Base-by-base conservation (phyloP, 2,888 invertebrate genomes). In the Chouioia cunea region DNA sequence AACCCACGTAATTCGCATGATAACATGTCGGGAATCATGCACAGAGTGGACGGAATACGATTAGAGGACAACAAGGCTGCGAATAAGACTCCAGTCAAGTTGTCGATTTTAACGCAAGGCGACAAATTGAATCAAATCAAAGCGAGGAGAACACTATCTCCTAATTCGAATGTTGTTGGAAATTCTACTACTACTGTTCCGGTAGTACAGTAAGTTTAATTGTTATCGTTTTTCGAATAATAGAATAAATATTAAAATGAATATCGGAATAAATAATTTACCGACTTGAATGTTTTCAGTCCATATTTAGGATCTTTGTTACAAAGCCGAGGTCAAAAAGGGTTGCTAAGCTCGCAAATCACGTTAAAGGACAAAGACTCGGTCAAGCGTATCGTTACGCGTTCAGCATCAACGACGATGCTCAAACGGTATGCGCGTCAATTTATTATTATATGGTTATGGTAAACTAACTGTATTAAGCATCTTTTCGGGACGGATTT, bases 71-170 rank as follows among this genome's bases (percentile, higher is more conserved):
- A 79, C 3, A 70, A 59, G 47, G 56, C 62, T 20, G 59, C 64
- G 4, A 70, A 43, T 8, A 27, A 68, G 46, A 73, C 74, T 12
- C 77, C 78, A 23, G 75, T 78, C 18, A 77, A 74, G 62, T 73
- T 76, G 52, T 67, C 77, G 20, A 71, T 75, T 66, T 67, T 77
- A 8, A 77, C 90, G 2, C 90, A 90, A 77, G 90, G 90, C 3
- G 90, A 90, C 73, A 86, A 88, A 82, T 85, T 90, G 16, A 90
- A 90, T 80, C 83, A 81, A 74, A 83, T 84, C 36, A 85, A 85
- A 79, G 81, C 81, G 16, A 79, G 81, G 62, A 80, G 84, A 70
- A 81, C 81, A 12, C 64, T 81, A 59, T 76, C 81, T 12, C 71
- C 79, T 44, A 79, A 78, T 75, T 77, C 79, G 58, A 74, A 76